Percentiles rank a stretch among this genome's conserved stretches.
These are phyloP conservation scores for Caenorhabditis afra DNA, from an alignment of 2,888 invertebrate species.

Conservation along the genomic window DNA sequence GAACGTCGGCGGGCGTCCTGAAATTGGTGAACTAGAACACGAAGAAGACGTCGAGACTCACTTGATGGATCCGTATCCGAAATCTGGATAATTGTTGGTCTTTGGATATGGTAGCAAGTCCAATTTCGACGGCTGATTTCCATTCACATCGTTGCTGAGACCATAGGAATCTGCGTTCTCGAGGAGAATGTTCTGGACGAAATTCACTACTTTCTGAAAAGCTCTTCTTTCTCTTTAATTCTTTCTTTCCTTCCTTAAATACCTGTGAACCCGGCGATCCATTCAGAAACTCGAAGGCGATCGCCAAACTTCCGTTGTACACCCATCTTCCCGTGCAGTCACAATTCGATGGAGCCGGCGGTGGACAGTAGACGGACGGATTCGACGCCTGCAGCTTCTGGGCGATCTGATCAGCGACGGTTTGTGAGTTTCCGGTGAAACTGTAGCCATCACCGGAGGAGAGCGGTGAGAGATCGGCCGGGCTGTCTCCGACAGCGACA, in stretches of 20 bases:
- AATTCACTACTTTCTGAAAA: neutral
- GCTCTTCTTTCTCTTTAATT: too few relatives aligned
- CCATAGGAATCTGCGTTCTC: constrained; percentile 31
- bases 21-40: neutral
- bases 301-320: constrained; percentile 43
- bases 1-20: constrained; percentile 14
- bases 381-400: constrained; percentile 8
- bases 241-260: too few relatives aligned
- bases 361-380: constrained; percentile 36
- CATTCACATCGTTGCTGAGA: constrained; percentile 21
- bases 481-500: constrained; percentile 28
- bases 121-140: constrained; percentile 35
- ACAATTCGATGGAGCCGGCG: constrained; percentile 39
- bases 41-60: neutral
- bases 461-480: constrained; percentile 22
- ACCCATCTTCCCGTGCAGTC: constrained; percentile 50
- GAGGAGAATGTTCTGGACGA: constrained; percentile 24
- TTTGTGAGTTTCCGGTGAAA: constrained; percentile 24
- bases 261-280: too few relatives aligned
- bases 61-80: constrained; percentile 31
- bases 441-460: constrained; percentile 22
- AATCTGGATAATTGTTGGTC: neutral
- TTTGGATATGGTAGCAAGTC: constrained; percentile 41
- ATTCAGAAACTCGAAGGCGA: constrained; percentile 38
- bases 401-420: constrained; percentile 32